phyloP scores from a whole-genome alignment of 2,797 vertebrate genomes.

The Syngnathus rostellatus region DNA sequence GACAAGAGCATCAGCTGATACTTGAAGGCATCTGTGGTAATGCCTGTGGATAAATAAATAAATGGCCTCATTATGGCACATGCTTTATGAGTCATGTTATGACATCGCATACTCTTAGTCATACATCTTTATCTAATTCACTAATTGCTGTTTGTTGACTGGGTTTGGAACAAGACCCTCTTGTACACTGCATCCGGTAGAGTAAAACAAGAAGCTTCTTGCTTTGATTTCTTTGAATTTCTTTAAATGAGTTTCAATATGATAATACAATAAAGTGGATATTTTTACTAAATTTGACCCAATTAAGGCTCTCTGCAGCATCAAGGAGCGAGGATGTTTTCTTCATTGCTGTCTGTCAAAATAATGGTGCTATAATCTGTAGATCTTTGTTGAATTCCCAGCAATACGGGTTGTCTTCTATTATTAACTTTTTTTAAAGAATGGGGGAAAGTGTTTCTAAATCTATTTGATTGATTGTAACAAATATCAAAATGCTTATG shows the following conservation, averaged over 20 bases:
- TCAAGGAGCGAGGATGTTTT: no score
- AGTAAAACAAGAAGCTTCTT: not conserved
- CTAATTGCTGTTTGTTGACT: not conserved
- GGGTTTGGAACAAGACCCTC: not conserved
- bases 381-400: no score
- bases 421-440: no score
- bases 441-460: no score
- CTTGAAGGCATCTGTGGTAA: constrained; percentile 18
- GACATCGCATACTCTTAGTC: constrained; percentile 3
- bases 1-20: constrained; percentile 25
- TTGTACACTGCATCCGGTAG: not conserved
- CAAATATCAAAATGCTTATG: not conserved
- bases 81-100: constrained; percentile 8
- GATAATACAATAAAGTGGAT: not conserved
- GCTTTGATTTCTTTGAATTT: not conserved
- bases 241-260: not conserved
- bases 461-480: no score
- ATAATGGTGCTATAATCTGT: no score
- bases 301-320: not conserved
- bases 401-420: no score
- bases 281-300: not conserved
- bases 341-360: no score
- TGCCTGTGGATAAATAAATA: constrained; percentile 18
- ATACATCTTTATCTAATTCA: constrained; percentile 2
- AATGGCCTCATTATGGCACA: constrained; percentile 15